These are phyloP conservation scores for Hyperoplus immaculatus DNA, from an alignment of 2,797 vertebrate genomes.

Conservation along the genomic window DNA sequence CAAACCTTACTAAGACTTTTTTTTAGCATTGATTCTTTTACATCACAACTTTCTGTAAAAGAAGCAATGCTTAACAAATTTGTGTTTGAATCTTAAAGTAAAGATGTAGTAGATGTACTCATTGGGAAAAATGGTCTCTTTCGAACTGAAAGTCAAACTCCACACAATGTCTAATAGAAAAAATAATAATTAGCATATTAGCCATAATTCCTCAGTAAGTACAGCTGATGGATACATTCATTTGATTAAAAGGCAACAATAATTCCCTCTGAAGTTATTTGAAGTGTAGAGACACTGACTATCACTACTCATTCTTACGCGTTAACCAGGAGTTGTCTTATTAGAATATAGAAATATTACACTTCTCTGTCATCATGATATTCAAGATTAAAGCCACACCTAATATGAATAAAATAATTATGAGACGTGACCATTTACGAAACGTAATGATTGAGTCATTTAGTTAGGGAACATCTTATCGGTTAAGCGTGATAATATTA, in stretches of 20 bases:
- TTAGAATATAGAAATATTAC: background rate
- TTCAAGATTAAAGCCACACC: background rate
- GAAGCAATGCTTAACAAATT: background rate
- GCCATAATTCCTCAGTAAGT: background rate
- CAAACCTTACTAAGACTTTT: background rate
- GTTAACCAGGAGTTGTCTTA: background rate
- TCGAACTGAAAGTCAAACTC: background rate
- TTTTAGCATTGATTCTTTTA: too few relatives aligned
- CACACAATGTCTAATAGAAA: background rate
- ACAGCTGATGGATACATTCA: background rate
- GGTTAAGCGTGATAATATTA: background rate
- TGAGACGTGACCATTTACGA: background rate
- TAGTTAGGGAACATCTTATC: background rate
- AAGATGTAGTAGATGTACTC: background rate
- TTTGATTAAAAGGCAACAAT: background rate
- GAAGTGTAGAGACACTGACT: background rate
- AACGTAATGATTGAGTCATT: background rate
- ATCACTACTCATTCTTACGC: background rate
- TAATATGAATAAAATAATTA: background rate
- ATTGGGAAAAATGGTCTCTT: background rate
- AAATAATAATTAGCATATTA: constrained; percentile 4
- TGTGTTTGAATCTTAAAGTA: background rate
- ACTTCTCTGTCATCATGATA: background rate
- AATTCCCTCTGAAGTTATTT: background rate
- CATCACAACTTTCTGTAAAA: background rate